Evolutionary conservation across 1,140 invertebrate genomes (phyloP).

Genomic region (Antheraea mylitta): DNA sequence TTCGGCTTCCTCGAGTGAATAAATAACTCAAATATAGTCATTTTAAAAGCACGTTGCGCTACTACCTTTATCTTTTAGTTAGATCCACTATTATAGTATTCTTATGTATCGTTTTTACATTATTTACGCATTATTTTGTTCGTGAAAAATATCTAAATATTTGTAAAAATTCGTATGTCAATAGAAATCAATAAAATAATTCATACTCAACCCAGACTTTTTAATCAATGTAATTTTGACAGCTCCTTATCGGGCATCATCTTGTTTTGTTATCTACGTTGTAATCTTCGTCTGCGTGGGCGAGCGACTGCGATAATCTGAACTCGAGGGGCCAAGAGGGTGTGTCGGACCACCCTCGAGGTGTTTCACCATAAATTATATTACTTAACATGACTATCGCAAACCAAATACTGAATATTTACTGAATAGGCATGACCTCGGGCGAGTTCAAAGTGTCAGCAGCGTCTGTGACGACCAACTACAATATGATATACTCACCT

Average conservation of each 20-base stretch:
- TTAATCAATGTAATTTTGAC: conserved; percentile 3
- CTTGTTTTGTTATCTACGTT: background rate
- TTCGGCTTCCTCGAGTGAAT: too few species aligned
- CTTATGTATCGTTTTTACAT: too few species aligned
- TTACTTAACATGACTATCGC: background rate
- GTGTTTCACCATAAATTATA: background rate
- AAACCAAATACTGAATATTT: background rate
- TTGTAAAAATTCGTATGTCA: background rate
- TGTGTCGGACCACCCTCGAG: background rate
- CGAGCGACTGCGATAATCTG: background rate
- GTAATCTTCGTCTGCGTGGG: background rate
- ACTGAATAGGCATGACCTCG: background rate
- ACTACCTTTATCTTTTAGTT: too few species aligned
- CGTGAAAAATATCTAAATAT: background rate
- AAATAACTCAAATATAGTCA: too few species aligned
- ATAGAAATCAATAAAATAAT: background rate
- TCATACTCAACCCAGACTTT: background rate
- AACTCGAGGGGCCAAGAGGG: background rate
- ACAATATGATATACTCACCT: too few species aligned
- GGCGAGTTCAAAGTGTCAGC: too few species aligned
- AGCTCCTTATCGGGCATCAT: background rate
- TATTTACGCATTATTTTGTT: background rate
- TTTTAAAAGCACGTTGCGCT: too few species aligned
- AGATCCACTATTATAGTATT: too few species aligned
- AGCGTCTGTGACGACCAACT: too few species aligned